Evolutionary conservation across 30 jellyfish, hydroid and myxozoan genomes (phyloP).

Genomic region (Aurelia sp.): DNA sequence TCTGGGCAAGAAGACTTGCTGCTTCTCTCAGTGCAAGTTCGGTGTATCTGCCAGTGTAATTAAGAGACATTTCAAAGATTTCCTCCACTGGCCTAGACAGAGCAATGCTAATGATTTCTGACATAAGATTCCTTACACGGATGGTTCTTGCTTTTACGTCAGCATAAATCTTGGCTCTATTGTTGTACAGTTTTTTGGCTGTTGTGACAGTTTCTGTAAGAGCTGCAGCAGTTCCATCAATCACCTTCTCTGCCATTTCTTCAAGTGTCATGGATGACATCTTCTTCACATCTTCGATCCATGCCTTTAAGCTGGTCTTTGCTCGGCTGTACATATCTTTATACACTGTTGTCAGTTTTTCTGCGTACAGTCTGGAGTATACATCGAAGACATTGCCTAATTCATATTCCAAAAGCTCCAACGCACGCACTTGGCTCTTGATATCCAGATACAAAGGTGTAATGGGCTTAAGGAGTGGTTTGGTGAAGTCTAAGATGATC

Average conservation of each 20-base stretch:
- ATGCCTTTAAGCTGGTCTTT: not conserved
- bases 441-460: constrained; percentile 62
- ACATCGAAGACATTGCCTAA: constrained; percentile 24
- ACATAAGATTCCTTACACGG: not conserved
- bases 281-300: constrained; percentile 12
- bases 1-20: constrained; percentile 53
- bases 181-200: constrained; percentile 14
- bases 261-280: constrained; percentile 67
- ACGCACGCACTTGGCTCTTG: constrained; percentile 65
- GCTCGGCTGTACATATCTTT: not conserved
- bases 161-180: constrained; percentile 5
- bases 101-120: not conserved
- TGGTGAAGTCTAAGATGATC: constrained; percentile 38
- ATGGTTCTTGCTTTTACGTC: not conserved
- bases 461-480: constrained; percentile 79
- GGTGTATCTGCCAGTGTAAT: constrained; percentile 28
- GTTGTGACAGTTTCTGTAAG: constrained; percentile 12
- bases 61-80: constrained; percentile 28
- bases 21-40: constrained; percentile 54
- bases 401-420: constrained; percentile 53
- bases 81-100: constrained; percentile 63
- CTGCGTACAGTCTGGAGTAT: not conserved
- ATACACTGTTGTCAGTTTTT: not conserved
- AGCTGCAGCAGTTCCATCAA: constrained; percentile 30
- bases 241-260: constrained; percentile 57